Percentiles rank a stretch among this genome's conserved stretches.
Conservation (phyloP, 2,888 invertebrate species). For the Athripsodes cinereus region DNA sequence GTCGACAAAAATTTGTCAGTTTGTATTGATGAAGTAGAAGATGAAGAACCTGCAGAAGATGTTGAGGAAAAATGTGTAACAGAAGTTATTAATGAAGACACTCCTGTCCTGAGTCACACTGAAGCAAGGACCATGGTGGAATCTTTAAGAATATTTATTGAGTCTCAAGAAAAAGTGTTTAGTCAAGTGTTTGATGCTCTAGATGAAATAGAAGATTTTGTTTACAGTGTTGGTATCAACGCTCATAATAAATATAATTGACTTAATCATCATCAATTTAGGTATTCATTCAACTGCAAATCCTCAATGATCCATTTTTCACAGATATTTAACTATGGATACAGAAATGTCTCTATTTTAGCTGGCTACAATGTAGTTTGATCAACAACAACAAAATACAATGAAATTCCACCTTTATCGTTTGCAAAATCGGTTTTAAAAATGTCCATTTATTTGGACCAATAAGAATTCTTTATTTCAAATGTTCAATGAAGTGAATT, state of each 20-base stretch:
- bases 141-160: background rate
- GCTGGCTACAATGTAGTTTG: no score
- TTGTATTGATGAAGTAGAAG: constrained; percentile 1
- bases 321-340: no score
- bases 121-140: background rate
- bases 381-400: no score
- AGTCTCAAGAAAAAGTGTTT: constrained; percentile 1
- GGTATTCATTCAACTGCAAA: background rate
- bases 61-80: background rate
- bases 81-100: background rate
- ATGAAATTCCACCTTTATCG: no score
- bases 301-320: no score
- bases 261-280: no score
- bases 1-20: constrained; percentile 4
- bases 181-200: constrained; percentile 1
- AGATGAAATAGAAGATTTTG: background rate
- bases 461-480: no score
- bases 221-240: background rate
- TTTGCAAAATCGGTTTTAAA: no score
- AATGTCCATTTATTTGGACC: no score
- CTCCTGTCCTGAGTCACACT: background rate
- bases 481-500: no score
- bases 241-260: no score
- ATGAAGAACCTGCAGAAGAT: background rate
- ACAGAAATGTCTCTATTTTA: no score